Evolutionary conservation across 2,113 vertebrate species (phyloP).

Genomic region (Dipodomys spectabilis): DNA sequence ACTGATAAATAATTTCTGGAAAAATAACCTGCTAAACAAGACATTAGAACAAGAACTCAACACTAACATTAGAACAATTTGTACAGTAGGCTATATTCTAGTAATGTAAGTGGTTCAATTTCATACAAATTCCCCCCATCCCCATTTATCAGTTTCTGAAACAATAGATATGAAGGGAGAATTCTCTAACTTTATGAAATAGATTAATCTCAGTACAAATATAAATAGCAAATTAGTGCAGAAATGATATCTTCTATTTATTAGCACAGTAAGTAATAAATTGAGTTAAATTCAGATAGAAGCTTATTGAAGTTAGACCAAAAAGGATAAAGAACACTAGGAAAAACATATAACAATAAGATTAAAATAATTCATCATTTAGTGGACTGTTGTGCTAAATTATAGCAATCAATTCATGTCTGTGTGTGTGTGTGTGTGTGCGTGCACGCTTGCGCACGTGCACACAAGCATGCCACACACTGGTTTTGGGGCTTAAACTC

Average conservation of each 20-base stretch:
- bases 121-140: not conserved
- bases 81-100: not conserved
- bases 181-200: not conserved
- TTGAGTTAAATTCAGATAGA: not conserved
- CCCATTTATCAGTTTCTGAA: not conserved
- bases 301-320: not conserved
- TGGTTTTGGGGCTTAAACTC: too few relatives aligned
- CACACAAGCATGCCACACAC: too few relatives aligned
- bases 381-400: not conserved
- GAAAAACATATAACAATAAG: not conserved
- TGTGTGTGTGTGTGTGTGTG: too few relatives aligned
- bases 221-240: not conserved
- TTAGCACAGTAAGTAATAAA: not conserved
- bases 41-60: not conserved
- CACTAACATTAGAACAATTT: not conserved
- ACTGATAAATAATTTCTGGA: not conserved
- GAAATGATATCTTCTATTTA: not conserved
- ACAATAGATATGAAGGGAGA: not conserved
- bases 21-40: not conserved
- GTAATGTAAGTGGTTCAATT: not conserved
- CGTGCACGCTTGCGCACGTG: too few relatives aligned
- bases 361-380: not conserved
- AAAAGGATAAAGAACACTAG: slow-evolving; percentile 2
- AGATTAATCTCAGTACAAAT: not conserved
- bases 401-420: not conserved